A percentile compares a stretch with the other conserved stretches of the same genome.
These are phyloP conservation scores for Apis dorsata DNA, from an alignment of 1,140 invertebrate genomes.

Conservation along the genomic window DNA sequence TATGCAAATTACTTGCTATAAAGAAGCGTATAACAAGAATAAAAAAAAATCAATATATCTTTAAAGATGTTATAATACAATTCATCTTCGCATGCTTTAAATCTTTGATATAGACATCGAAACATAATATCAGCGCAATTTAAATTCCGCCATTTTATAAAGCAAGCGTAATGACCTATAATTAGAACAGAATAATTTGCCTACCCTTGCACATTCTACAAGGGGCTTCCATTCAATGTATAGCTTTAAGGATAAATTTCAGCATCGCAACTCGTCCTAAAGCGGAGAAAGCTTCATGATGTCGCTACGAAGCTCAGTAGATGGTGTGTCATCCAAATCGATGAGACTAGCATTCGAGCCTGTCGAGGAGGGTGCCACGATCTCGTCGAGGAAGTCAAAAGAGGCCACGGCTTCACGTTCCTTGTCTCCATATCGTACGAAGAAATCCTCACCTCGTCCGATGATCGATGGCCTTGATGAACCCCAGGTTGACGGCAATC, in stretches of 20 bases:
- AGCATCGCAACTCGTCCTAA: constrained; percentile 40
- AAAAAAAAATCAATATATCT: background rate
- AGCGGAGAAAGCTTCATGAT: constrained; percentile 68
- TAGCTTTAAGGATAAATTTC: background rate
- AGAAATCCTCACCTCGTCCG: constrained; percentile 85
- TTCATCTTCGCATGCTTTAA: background rate
- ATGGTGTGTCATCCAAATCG: constrained; percentile 54
- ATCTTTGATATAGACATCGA: background rate
- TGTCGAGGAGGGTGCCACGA: constrained; percentile 78
- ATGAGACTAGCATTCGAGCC: constrained; percentile 75
- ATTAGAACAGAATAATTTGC: background rate
- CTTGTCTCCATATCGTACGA: constrained; percentile 88
- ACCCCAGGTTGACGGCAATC: constrained; percentile 79
- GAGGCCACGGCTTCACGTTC: constrained; percentile 88
- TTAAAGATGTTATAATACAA: background rate
- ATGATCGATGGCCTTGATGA: constrained; percentile 84
- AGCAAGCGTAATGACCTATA: too few species aligned
- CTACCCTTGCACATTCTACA: background rate
- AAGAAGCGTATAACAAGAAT: constrained; percentile 1
- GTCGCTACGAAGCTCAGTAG: constrained; percentile 56
- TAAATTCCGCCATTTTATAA: background rate
- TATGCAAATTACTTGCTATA: background rate
- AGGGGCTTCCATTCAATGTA: background rate
- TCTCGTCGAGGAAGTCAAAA: constrained; percentile 89
- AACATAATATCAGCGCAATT: background rate